Base-by-base conservation (phyloP, 2,888 invertebrate species). In the Sympetrum striolatum region DNA sequence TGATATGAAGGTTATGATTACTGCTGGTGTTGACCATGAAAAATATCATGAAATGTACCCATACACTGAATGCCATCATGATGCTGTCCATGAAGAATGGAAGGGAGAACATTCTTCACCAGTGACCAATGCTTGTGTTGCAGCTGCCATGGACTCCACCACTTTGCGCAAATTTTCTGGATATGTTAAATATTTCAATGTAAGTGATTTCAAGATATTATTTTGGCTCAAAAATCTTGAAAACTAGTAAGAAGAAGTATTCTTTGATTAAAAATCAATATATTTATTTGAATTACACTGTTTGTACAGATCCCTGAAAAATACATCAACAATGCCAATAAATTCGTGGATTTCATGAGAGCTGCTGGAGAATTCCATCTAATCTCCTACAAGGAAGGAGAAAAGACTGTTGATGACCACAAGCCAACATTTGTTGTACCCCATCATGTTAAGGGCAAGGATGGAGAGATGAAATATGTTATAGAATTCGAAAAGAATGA, bases 121-220 rank as follows among this genome's bases (percentile, higher is more conserved):
- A 12, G 37, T 90, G 1, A 90, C 90, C 1, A 35, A 80, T 35
- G 90, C 90, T 31, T 90, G 90, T 35, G 64, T 90, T 80, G n/a
- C 80, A 3, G 35, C 90, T 8, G 90, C 80, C 22, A 58, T 80
- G 18, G 48, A 90, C n/a, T 22, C 80, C 18, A 80, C 60, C n/a
- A 44, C 44, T 12, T 35, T 90, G 14, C 90, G 90, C 37, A 90
- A 90, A 39, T 80, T 90, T 39, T 31, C 90, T 8, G 80, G 81
- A 22, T 80, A 90, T 73, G 81, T 80, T 15, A 48, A n/a, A 58
- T 80, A 90, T 79, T 79, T 39, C 80, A 90, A 90, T 35, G 90
- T 90, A n/a, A 60, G 90, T 90, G 10, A 37, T 22, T 39, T 2
- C 12, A 31, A 48, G 58, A 35, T 35, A 60, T 31, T 73, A n/a